Percentiles rank a stretch among this genome's conserved stretches.
Conservation (phyloP, 2,888 invertebrate genomes). For the Harpalus rufipes region DNA sequence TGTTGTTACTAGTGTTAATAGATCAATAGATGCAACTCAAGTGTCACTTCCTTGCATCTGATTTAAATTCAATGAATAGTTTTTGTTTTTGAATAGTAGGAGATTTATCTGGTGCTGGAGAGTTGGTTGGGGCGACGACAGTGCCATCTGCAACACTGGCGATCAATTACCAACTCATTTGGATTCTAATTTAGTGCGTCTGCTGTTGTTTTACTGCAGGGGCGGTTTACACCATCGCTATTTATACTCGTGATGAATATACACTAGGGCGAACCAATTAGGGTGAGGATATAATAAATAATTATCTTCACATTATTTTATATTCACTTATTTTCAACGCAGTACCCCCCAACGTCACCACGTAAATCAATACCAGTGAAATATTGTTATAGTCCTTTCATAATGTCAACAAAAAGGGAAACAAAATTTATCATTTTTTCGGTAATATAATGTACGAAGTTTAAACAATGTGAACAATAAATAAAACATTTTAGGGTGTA, state of each 20-base stretch:
- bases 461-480: no score
- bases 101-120: conserved; percentile 17
- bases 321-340: conserved; percentile 27
- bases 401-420: neutral
- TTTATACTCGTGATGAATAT: conserved; percentile 55
- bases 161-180: conserved; percentile 61
- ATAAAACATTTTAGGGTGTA: no score
- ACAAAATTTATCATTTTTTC: neutral
- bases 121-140: conserved; percentile 31
- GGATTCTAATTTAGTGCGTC: conserved; percentile 59
- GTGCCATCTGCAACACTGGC: conserved; percentile 60
- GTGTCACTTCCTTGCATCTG: neutral
- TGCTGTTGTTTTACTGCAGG: conserved; percentile 51
- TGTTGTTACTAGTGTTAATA: no score
- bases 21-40: no score
- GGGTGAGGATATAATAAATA: conserved; percentile 42
- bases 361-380: neutral
- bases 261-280: conserved; percentile 31
- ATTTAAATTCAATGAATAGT: conserved; percentile 47
- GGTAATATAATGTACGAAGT: neutral
- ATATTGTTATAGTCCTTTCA: neutral
- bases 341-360: neutral
- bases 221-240: conserved; percentile 30
- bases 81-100: conserved; percentile 39
- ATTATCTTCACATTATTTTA: conserved; percentile 50